phyloP scores from a whole-genome alignment of 2,888 invertebrate species.

The Hermaeophaga mercurialis region DNA sequence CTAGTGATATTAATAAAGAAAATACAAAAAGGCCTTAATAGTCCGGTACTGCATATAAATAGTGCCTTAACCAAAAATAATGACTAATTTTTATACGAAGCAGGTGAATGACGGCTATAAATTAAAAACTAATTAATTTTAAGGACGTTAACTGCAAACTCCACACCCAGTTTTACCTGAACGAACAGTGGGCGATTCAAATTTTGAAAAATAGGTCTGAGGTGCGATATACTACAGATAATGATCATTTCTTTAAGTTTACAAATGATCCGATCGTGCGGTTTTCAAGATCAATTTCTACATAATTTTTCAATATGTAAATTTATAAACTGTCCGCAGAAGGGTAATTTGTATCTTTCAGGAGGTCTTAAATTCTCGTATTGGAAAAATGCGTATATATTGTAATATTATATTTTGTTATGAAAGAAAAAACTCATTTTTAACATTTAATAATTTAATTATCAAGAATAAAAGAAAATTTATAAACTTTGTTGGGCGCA shows the following conservation, averaged over 20 bases:
- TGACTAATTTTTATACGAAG: constrained; percentile 36
- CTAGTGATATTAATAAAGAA: background rate
- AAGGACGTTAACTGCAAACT: constrained; percentile 34
- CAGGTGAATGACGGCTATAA: constrained; percentile 44
- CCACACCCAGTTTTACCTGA: constrained; percentile 38
- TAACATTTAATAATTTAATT: too few relatives aligned
- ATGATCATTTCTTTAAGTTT: background rate
- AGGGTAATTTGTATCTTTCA: too few relatives aligned
- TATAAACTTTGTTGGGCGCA: too few relatives aligned
- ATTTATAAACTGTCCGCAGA: too few relatives aligned
- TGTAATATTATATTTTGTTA: too few relatives aligned
- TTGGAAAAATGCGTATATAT: too few relatives aligned
- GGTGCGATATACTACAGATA: constrained; percentile 5
- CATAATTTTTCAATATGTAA: constrained; percentile 1
- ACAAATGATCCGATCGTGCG: background rate
- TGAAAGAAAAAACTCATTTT: too few relatives aligned
- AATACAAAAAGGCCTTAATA: background rate
- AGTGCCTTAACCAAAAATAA: constrained; percentile 24
- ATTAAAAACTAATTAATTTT: constrained; percentile 47
- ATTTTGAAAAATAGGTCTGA: constrained; percentile 30
- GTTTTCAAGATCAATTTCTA: background rate
- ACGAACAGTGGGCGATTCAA: constrained; percentile 34
- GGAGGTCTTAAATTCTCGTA: too few relatives aligned
- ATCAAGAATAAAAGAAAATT: too few relatives aligned
- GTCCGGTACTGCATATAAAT: constrained; percentile 19